phyloP scores from a whole-genome alignment of 2,113 vertebrate species.

The Phalacrocorax pelagicus region DNA sequence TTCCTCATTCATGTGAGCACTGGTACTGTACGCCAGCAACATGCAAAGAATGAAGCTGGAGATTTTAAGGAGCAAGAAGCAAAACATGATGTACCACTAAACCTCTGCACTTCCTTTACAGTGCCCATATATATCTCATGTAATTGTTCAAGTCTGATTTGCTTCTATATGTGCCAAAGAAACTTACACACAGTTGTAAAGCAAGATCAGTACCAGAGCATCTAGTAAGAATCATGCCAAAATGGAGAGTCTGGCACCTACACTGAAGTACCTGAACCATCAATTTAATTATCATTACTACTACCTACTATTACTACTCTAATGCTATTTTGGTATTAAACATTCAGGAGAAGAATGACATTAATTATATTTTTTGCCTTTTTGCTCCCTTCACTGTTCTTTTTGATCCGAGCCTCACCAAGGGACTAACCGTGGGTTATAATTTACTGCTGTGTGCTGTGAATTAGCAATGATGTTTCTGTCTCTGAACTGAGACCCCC shows the following conservation, averaged over 20 bases:
- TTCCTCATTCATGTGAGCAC: not conserved
- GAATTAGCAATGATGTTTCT: not conserved
- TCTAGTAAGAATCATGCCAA: not conserved
- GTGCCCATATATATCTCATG: fast-evolving
- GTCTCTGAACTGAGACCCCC: not conserved
- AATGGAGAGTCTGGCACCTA: not conserved
- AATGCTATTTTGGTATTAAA: not conserved
- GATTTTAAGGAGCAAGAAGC: not conserved
- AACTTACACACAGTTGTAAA: not conserved
- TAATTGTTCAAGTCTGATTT: not conserved
- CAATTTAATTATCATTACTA: not conserved
- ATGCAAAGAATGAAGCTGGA: not conserved
- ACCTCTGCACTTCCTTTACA: not conserved
- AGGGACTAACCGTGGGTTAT: not conserved
- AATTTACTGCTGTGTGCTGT: not conserved
- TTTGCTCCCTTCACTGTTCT: not conserved
- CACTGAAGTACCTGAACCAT: not conserved
- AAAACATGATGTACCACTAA: not conserved
- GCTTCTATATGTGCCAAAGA: not conserved
- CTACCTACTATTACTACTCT: not conserved
- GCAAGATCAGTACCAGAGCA: not conserved
- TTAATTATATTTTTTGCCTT: not conserved
- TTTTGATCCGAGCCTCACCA: not conserved
- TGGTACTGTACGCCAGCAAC: fast-evolving
- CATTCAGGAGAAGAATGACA: not conserved